phyloP scores from a whole-genome alignment of 2,888 invertebrate species.

The Siphlonurus alternatus region DNA sequence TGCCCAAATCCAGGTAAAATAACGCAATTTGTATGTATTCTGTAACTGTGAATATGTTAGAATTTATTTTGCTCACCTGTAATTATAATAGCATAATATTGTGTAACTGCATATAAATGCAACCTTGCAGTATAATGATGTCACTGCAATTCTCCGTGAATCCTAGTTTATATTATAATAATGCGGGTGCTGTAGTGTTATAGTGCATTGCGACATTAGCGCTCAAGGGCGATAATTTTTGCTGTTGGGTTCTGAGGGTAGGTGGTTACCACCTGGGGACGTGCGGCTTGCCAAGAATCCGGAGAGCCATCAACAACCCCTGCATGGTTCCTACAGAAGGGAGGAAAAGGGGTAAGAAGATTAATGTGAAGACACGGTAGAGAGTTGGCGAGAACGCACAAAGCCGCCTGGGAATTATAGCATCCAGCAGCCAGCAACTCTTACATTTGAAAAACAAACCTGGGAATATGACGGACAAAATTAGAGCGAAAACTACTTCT shows the following conservation, averaged over 20 bases:
- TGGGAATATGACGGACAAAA: no score
- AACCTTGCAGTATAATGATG: no score
- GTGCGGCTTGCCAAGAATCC: slow-evolving; percentile 3
- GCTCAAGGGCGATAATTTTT: not conserved
- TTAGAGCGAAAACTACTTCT: no score
- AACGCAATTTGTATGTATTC: no score
- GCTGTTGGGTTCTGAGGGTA: not conserved
- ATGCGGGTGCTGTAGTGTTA: not conserved
- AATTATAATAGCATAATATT: no score
- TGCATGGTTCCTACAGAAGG: not conserved
- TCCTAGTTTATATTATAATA: not conserved
- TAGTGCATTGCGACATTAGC: not conserved
- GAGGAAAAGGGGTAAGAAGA: slow-evolving; percentile 1
- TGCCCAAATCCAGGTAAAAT: no score
- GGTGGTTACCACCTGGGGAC: not conserved
- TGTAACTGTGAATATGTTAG: no score
- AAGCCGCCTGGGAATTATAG: not conserved
- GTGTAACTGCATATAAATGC: no score
- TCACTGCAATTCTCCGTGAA: not conserved
- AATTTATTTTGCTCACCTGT: no score
- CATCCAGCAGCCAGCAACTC: no score
- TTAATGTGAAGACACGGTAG: not conserved
- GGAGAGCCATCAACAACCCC: not conserved
- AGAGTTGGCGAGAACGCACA: not conserved
- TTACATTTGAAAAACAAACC: no score